Conservation (phyloP, 1,140 invertebrate species). For the Thaumatotibia leucotreta region DNA sequence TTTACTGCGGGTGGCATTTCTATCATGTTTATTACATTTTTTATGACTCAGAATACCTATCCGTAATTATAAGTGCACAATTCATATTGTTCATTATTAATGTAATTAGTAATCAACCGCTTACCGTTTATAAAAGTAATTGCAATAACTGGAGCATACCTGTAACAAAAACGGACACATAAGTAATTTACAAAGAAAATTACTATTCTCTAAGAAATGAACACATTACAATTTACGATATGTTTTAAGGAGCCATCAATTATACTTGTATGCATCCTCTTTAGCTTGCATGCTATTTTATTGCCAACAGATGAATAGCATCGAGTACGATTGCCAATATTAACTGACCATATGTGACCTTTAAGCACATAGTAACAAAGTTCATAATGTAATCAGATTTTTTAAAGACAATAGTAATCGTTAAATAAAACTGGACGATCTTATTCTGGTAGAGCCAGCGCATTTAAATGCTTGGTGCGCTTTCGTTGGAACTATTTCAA, state of each 20-base stretch:
- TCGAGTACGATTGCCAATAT: too few relatives aligned
- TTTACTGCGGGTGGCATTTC: too few relatives aligned
- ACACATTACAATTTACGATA: not conserved
- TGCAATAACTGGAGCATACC: not conserved
- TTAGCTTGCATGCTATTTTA: not conserved
- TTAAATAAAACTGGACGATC: not conserved
- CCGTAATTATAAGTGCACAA: not conserved
- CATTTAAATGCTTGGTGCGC: slow-evolving; percentile 1
- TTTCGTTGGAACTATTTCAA: slow-evolving; percentile 8
- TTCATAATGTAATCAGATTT: too few relatives aligned
- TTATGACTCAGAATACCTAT: not conserved
- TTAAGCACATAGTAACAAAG: too few relatives aligned
- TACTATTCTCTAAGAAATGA: not conserved
- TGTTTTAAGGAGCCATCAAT: not conserved
- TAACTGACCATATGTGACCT: too few relatives aligned
- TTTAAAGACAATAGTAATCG: not conserved
- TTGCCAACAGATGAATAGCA: not conserved
- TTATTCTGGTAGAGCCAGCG: not conserved
- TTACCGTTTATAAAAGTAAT: not conserved
- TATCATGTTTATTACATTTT: not conserved
- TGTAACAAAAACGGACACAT: not conserved
- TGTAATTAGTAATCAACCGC: not conserved
- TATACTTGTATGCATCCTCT: not conserved
- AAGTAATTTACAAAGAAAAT: not conserved
- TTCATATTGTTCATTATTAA: not conserved